phyloP scores from a whole-genome alignment of 2,797 vertebrate species.

The Ptychobarbus kaznakovi region DNA sequence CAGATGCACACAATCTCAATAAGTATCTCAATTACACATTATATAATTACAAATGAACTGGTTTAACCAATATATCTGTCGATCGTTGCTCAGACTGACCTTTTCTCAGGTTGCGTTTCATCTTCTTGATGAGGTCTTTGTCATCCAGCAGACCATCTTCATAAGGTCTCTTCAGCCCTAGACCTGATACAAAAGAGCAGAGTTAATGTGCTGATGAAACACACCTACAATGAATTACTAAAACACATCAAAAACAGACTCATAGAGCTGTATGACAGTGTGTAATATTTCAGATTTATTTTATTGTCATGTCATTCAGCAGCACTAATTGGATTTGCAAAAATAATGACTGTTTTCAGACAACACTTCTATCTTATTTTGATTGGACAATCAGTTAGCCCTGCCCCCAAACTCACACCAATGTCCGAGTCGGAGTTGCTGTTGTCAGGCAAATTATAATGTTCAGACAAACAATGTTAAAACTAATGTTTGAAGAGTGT shows the following conservation, averaged over 20 bases:
- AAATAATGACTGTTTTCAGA: neutral
- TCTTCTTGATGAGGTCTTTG: constrained; percentile 98
- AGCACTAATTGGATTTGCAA: neutral
- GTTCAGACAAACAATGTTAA: neutral
- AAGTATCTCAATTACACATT: neutral
- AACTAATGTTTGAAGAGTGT: neutral
- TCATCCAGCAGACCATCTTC: constrained; percentile 92
- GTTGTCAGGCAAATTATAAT: neutral
- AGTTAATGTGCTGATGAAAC: constrained; percentile 8
- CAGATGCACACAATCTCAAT: neutral
- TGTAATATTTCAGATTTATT: neutral
- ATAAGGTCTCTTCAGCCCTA: constrained; percentile 93
- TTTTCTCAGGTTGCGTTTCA: constrained; percentile 98
- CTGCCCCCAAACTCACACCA: neutral
- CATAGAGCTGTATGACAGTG: neutral
- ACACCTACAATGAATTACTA: neutral
- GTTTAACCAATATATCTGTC: neutral
- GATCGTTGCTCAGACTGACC: constrained; percentile 71
- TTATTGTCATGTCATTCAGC: neutral
- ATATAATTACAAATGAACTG: neutral
- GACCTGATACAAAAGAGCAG: constrained; percentile 67
- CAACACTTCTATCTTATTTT: neutral
- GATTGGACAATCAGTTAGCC: neutral
- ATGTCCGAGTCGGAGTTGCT: neutral
- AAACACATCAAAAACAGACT: neutral